Conservation (phyloP, 2,113 vertebrate species). For the Hucho hucho region DNA sequence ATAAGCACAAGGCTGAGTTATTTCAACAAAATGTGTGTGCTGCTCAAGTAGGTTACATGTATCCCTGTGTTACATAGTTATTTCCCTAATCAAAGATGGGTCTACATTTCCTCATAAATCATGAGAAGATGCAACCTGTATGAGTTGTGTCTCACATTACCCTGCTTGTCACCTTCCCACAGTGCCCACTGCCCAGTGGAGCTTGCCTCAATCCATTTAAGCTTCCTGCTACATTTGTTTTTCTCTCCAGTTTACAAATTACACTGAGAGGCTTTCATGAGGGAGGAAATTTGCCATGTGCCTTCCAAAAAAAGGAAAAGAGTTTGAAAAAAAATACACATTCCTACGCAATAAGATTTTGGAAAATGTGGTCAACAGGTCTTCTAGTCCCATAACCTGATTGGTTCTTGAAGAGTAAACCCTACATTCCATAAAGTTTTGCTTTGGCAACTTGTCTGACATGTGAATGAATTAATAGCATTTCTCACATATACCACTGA, state of each 20-base stretch:
- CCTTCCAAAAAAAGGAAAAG: conserved; percentile 42
- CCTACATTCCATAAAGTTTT: conserved; percentile 54
- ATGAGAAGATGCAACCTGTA: background rate
- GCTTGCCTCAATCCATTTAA: conserved; percentile 2
- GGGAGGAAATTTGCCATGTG: conserved; percentile 55
- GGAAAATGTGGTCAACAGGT: conserved; percentile 49
- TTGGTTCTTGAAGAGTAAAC: conserved; percentile 61
- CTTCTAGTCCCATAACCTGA: conserved; percentile 53
- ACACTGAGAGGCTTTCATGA: conserved; percentile 48
- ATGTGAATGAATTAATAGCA: conserved; percentile 29
- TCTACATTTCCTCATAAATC: too few relatives aligned
- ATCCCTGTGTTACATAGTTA: too few relatives aligned
- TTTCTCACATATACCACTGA: conserved; percentile 32
- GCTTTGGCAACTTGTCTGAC: conserved; percentile 43
- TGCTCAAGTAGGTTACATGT: too few relatives aligned
- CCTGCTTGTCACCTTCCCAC: background rate
- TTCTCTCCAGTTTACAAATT: conserved; percentile 37
- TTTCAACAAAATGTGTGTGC: too few relatives aligned
- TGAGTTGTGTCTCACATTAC: background rate
- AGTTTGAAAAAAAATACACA: conserved; percentile 47
- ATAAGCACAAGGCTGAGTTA: background rate
- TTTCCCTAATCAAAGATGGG: too few relatives aligned
- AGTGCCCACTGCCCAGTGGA: background rate
- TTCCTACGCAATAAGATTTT: background rate
- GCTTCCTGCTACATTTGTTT: conserved; percentile 28